Base-by-base conservation (phyloP, 2,113 vertebrate species). In the Brienomyrus brachyistius region DNA sequence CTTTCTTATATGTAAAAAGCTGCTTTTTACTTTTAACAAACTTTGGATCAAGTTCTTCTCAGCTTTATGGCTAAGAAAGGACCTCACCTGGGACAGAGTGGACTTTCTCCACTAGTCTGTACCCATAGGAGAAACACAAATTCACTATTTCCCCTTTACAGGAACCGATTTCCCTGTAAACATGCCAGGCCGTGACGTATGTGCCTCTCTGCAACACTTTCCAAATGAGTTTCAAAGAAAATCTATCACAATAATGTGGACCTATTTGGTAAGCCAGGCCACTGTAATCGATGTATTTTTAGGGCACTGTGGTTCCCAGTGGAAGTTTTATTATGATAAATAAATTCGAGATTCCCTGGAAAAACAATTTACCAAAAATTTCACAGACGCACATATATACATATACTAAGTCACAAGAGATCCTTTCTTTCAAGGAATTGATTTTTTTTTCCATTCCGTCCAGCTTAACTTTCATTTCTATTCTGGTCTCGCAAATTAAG, bases 231-330 rank as follows among this genome's bases (percentile, higher is more conserved):
- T 77, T 52, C 10, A 80, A 47, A 31, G 48, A 89, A 59, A 47
- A 89, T 89, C 88, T 47, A 35, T 77, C 27, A 80, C 62, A 35
- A 52, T 80, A 47, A 77, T 9, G 62, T 45, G 31, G 43, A 27
- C 66, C 88, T 89, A 9, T 27, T 51, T 21, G 47, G 62, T 70
- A 89, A 52, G 66, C 31, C 62, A 4, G 4, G 31, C 40, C 27
- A 11, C 35, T 89, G 43, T 51, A 50, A 89, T 77, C 35, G 27
- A 89, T 89, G 88, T n/a, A 13, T 88, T 88, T 31, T 77, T 50
- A 88, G 87, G 31, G 35, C n/a, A 48, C 17, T 40, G n/a, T 27
- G 66, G 66, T 77, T 66, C 47, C 47, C n/a, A 47, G 47, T 35
- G 45, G 45, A 89, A 89, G 8, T 74, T 50, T 59, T 45, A 77